Conservation (phyloP, 2,113 vertebrate genomes). For the Phaethornis superciliosus region DNA sequence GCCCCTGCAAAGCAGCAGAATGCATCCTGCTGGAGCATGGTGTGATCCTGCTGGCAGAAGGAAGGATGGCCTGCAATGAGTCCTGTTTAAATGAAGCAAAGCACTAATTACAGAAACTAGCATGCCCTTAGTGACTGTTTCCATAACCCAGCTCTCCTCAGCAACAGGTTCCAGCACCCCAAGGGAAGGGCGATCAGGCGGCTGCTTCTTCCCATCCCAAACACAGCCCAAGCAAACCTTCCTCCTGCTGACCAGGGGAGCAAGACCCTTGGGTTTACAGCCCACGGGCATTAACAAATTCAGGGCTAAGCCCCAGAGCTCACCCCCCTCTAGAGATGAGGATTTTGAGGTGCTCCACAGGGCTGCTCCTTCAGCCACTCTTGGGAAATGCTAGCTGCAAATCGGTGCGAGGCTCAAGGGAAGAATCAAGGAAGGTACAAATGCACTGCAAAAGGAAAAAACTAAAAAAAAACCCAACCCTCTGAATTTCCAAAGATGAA, state of each 20-base stretch:
- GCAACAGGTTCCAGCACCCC: not conserved
- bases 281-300: not conserved
- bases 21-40: accelerated
- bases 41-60: accelerated
- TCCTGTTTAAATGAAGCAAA: not conserved
- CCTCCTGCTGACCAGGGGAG: not conserved
- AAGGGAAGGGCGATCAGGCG: not conserved
- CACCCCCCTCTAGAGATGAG: not conserved
- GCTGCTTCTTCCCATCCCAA: not conserved
- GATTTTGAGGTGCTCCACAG: not conserved
- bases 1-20: not conserved
- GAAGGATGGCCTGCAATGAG: not conserved
- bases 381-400: accelerated
- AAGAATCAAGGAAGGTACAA: not conserved
- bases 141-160: not conserved
- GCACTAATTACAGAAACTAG: not conserved
- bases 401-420: not conserved
- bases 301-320: not conserved
- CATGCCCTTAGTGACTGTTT: not conserved
- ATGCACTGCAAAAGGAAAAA: not conserved
- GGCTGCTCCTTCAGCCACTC: not conserved
- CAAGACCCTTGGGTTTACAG: not conserved
- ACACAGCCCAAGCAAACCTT: not conserved
- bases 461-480: not conserved
- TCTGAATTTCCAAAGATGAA: not conserved